phyloP scores from a whole-genome alignment of 1,140 invertebrate species.

The Neodiprion virginianus region DNA sequence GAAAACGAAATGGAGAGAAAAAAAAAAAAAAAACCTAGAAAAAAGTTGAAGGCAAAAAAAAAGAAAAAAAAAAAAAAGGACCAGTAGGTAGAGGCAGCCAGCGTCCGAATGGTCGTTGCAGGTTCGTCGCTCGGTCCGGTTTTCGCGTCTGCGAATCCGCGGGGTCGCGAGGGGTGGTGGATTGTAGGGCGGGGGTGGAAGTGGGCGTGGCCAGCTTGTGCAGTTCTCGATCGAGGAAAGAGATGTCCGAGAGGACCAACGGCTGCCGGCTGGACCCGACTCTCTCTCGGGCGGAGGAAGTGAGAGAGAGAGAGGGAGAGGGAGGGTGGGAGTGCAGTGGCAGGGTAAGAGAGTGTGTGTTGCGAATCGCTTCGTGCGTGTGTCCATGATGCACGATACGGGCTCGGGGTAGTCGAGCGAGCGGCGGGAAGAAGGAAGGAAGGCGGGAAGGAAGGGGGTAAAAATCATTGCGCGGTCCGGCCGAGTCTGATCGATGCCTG shows the following conservation, averaged over 20 bases:
- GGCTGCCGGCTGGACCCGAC: not conserved
- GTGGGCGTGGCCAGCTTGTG: not conserved
- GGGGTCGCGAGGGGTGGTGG: not conserved
- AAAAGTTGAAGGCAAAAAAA: too few relatives aligned
- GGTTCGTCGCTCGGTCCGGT: not conserved
- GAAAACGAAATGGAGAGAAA: too few relatives aligned
- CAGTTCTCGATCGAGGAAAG: conserved; percentile 2
- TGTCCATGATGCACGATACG: too few relatives aligned
- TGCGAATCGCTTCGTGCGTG: too few relatives aligned
- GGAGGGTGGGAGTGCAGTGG: too few relatives aligned
- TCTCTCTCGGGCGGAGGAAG: conserved; percentile 13
- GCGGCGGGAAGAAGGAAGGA: conserved; percentile 21
- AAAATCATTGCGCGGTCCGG: conserved; percentile 64
- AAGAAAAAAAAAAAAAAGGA: too few relatives aligned
- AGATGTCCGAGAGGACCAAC: not conserved
- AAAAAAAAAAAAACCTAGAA: too few relatives aligned
- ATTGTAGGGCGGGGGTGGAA: not conserved
- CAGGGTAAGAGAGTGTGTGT: too few relatives aligned
- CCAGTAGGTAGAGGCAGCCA: not conserved
- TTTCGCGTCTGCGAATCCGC: not conserved
- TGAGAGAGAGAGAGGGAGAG: conserved; percentile 12
- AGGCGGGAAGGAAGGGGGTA: conserved; percentile 45
- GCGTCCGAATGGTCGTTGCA: not conserved
- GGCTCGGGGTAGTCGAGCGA: conserved; percentile 10
- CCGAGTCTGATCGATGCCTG: conserved; percentile 64